These are phyloP conservation scores for Drosophila anomelani DNA, from an alignment of 2,888 invertebrate genomes.

Conservation along the genomic window DNA sequence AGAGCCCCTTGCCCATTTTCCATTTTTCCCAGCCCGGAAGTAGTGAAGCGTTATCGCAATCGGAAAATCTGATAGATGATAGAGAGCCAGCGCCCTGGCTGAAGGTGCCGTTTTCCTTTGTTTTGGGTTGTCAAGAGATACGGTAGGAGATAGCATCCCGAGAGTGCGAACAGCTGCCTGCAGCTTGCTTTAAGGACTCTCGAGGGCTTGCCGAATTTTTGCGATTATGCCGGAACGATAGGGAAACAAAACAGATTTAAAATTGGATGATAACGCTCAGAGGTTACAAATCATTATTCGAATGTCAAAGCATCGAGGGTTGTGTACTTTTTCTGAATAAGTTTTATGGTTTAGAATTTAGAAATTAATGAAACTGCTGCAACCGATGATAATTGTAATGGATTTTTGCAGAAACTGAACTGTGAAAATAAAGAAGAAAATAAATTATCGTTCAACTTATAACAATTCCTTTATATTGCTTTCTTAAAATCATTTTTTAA, in stretches of 20 bases:
- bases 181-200: constrained; percentile 28
- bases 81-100: constrained; percentile 29
- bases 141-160: constrained; percentile 25
- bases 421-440: not conserved
- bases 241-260: constrained; percentile 23
- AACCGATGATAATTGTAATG: not conserved
- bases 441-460: not conserved
- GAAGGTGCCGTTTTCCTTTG: constrained; percentile 53
- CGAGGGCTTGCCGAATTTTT: constrained; percentile 32
- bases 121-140: constrained; percentile 41
- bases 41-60: constrained; percentile 55
- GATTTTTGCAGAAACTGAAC: no score
- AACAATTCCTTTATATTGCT: not conserved
- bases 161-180: constrained; percentile 65
- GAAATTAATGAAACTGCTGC: constrained; percentile 3
- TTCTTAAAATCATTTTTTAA: not conserved
- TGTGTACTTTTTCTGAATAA: constrained; percentile 2
- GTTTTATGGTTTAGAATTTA: no score
- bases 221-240: constrained; percentile 45
- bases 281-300: constrained; percentile 44
- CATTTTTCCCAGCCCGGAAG: constrained; percentile 50
- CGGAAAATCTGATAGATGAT: constrained; percentile 57
- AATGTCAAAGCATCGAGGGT: constrained; percentile 43
- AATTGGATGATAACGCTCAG: constrained; percentile 40
- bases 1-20: constrained; percentile 7